Conservation (phyloP, 2,888 invertebrate species). For the Zele albiditarsus region DNA sequence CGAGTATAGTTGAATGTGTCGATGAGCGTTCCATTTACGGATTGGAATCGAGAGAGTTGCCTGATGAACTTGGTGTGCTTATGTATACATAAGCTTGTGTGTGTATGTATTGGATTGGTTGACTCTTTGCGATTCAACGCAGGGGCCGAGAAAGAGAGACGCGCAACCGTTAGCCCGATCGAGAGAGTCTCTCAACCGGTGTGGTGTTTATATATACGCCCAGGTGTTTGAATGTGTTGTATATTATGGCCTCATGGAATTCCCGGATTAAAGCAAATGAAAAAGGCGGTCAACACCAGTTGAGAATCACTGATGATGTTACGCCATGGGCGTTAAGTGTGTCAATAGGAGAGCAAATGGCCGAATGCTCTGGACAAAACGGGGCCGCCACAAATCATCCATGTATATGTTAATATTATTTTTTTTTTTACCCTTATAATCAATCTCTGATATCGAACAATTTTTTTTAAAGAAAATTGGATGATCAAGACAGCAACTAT, state of each 20-base stretch:
- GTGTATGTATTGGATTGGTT: slow-evolving; percentile 18
- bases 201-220: slow-evolving; percentile 6
- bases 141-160: slow-evolving; percentile 39
- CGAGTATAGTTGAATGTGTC: slow-evolving; percentile 22
- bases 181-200: slow-evolving; percentile 40
- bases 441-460: neutral
- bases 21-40: slow-evolving; percentile 30
- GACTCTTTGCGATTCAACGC: slow-evolving; percentile 43
- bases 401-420: slow-evolving; percentile 22
- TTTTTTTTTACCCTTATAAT: neutral
- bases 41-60: slow-evolving; percentile 29
- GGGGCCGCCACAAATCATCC: slow-evolving; percentile 36
- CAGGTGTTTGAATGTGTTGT: neutral
- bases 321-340: slow-evolving; percentile 60
- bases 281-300: slow-evolving; percentile 37
- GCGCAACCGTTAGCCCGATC: slow-evolving; percentile 51
- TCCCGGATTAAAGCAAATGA: slow-evolving; percentile 39
- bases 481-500: too few relatives aligned
- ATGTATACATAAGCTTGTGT: neutral
- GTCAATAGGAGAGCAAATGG: slow-evolving; percentile 69
- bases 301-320: slow-evolving; percentile 54
- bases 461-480: too few relatives aligned
- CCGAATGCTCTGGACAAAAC: slow-evolving; percentile 53
- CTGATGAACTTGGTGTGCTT: slow-evolving; percentile 2
- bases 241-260: slow-evolving; percentile 34